phyloP scores from a whole-genome alignment of 2,113 vertebrate genomes.

The Gymnarchus niloticus region DNA sequence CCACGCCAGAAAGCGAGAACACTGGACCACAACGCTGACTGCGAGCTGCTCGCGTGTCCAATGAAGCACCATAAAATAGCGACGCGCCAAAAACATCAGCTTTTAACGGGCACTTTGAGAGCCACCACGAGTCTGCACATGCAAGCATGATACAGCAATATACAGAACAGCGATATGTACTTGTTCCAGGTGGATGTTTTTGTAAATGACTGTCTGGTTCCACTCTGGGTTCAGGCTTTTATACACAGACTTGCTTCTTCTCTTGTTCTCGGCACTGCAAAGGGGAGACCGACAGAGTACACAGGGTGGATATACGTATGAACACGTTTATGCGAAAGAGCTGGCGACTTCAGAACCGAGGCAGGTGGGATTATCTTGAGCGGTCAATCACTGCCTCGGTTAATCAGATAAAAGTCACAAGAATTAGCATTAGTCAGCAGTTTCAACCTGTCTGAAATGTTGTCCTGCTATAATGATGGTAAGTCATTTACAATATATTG shows the following conservation, averaged over 20 bases:
- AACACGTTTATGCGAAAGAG: not conserved
- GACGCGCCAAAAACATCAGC: no score
- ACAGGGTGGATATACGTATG: constrained; percentile 19
- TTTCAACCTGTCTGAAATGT: not conserved
- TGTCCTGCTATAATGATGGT: not conserved
- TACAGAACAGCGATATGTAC: constrained; percentile 51
- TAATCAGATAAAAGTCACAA: not conserved
- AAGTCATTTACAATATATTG: not conserved
- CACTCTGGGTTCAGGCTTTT: constrained; percentile 95
- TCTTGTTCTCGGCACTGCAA: constrained; percentile 91
- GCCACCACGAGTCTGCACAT: not conserved
- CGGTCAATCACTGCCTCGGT: not conserved
- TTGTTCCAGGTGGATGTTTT: constrained; percentile 95
- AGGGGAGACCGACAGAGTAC: constrained; percentile 46
- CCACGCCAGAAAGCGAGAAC: not conserved
- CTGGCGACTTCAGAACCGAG: not conserved
- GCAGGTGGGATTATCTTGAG: not conserved
- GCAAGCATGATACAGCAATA: no score
- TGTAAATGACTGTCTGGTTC: constrained; percentile 99
- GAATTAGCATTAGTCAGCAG: not conserved
- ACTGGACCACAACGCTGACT: not conserved
- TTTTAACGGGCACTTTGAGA: not conserved
- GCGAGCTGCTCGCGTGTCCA: not conserved
- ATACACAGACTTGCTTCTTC: constrained; percentile 86
- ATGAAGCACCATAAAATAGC: no score